Evolutionary conservation across 2,888 invertebrate genomes (phyloP).

Genomic region (Platycnemis pennipes): DNA sequence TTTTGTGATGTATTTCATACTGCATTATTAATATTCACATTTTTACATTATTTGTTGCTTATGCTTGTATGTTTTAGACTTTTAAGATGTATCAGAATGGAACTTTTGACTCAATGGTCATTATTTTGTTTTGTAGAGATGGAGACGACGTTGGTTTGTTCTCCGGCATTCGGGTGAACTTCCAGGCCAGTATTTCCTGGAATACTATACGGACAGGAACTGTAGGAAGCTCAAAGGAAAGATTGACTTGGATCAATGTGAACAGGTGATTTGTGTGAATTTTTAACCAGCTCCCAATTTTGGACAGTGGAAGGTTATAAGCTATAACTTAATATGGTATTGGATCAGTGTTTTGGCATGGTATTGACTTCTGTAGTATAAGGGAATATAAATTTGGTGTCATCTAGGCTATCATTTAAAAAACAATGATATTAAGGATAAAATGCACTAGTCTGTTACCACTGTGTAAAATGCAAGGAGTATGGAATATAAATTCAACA

Average conservation of each 20-base stretch:
- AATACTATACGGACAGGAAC: slow-evolving; percentile 94
- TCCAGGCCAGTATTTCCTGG: slow-evolving; percentile 95
- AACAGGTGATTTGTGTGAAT: slow-evolving; percentile 91
- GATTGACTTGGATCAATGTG: slow-evolving; percentile 97
- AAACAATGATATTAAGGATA: too few relatives aligned
- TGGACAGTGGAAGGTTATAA: too few relatives aligned
- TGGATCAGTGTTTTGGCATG: too few relatives aligned
- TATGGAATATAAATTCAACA: too few relatives aligned
- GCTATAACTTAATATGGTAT: too few relatives aligned
- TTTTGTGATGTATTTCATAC: not conserved
- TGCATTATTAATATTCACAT: too few relatives aligned
- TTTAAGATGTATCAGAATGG: not conserved
- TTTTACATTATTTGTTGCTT: not conserved
- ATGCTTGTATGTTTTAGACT: not conserved
- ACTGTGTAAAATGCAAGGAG: too few relatives aligned
- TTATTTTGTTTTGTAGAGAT: slow-evolving; percentile 85
- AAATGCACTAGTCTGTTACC: too few relatives aligned
- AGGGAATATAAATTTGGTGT: too few relatives aligned
- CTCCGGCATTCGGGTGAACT: slow-evolving; percentile 94
- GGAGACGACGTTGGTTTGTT: slow-evolving; percentile 97
- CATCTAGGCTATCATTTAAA: too few relatives aligned
- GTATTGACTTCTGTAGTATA: too few relatives aligned
- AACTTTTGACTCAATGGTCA: not conserved
- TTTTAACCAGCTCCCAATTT: too few relatives aligned
- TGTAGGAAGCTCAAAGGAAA: slow-evolving; percentile 92